phyloP scores from a whole-genome alignment of 2,113 vertebrate species.

The Xenopus tropicalis region UCB_Xtro_10.0 CM004451.2:56971501-56972000 shows the following conservation, averaged over 20 bases:
- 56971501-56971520: no score
- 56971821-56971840: slow-evolving; percentile 28
- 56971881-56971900: slow-evolving; percentile 32
- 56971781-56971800: slow-evolving; percentile 21
- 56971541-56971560: no score
- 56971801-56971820: slow-evolving; percentile 18
- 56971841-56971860: slow-evolving; percentile 14
- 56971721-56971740: not conserved
- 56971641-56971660: no score
- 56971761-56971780: slow-evolving; percentile 13
- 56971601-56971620: no score
- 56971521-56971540: no score
- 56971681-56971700: slow-evolving; percentile 21
- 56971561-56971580: no score
- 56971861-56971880: slow-evolving; percentile 31
- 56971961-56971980: slow-evolving; percentile 50
- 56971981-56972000: slow-evolving; percentile 51
- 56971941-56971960: slow-evolving; percentile 53
- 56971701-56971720: slow-evolving; percentile 7
- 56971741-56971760: slow-evolving; percentile 9
- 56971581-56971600: no score
- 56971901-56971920: slow-evolving; percentile 45
- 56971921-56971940: slow-evolving; percentile 37
- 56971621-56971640: no score
- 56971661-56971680: not conserved